Evolutionary conservation across 2,888 invertebrate genomes (phyloP), one percentile per base, ranked within the genome.

Genomic region (Drosophila paracracens): DNA sequence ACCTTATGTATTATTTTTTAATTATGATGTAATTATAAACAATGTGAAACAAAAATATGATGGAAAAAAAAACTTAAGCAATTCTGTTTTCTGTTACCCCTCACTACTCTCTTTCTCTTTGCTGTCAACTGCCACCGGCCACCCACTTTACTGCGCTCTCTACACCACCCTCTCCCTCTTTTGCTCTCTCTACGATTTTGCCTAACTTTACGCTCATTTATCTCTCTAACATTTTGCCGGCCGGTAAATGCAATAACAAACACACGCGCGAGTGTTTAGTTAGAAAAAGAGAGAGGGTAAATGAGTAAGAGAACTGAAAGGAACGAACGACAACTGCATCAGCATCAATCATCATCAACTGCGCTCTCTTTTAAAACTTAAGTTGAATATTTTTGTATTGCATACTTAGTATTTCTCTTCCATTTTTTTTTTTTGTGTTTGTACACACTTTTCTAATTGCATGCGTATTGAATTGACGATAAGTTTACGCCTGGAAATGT

Each of bases 1-100:
- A 92, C 85, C 85, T 91, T 92, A 91, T 92, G 92, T 88, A 88
- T 91, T 91, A 91, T 91, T 92, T 92, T 90, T 88, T 91, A 91
- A 92, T 92, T 92, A 92, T 92, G 91, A 91, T 91, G 92, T 92
- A 92, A 92, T 92, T 92, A 92, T 91, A 92, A 91, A 91, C 91
- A 91, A 91, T 82, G 81, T 89, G 89, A 91, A 91, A 89, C 89
- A 90, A 91, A 76, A 88, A 88, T 79, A 90, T 84, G 82, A 85
- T 76, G 80, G 71, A 74, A 78, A 79, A 79, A 72, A 84, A 83
- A 81, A 80, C 76, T 76, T 82, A 76, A 76, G 67, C 78, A 76
- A 67, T 64, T 70, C 82, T 84, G 72, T 87, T 83, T 84, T 75
- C 70, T 66, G 35, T 76, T 75, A 69, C 71, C 69, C 54, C 48